Conservation (phyloP, 2,888 invertebrate genomes). For the Synergus umbraculus region DNA sequence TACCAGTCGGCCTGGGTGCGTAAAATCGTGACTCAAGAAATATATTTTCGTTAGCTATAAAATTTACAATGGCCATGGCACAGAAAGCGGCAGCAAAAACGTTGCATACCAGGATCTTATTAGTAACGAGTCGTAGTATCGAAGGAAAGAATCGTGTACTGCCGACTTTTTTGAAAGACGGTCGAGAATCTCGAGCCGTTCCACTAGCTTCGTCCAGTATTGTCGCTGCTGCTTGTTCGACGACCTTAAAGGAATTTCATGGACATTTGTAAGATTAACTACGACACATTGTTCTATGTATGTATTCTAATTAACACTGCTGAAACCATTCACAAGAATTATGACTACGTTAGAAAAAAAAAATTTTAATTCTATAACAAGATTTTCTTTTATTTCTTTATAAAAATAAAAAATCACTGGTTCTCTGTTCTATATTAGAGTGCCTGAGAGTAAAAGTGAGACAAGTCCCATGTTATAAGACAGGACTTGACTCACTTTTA, state of each 20-base stretch:
- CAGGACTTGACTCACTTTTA: no score
- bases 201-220: conserved; percentile 78
- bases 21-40: conserved; percentile 82
- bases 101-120: conserved; percentile 80
- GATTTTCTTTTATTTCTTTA: no score
- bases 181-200: conserved; percentile 51
- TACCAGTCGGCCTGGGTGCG: conserved; percentile 77
- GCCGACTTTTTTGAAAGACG: conserved; percentile 51
- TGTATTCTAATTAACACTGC: not conserved
- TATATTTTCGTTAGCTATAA: conserved; percentile 79
- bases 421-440: no score
- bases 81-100: conserved; percentile 78
- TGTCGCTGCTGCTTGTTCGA: conserved; percentile 80
- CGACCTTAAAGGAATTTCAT: conserved; percentile 69
- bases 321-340: not conserved
- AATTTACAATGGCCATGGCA: conserved; percentile 80
- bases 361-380: not conserved
- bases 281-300: not conserved
- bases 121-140: conserved; percentile 79
- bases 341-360: no score
- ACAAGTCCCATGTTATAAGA: no score
- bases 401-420: no score
- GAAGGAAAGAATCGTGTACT: conserved; percentile 77
- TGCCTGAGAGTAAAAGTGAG: no score
- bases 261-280: not conserved